phyloP scores from a whole-genome alignment of 2,113 vertebrate genomes.

The Tautogolabrus adspersus region DNA sequence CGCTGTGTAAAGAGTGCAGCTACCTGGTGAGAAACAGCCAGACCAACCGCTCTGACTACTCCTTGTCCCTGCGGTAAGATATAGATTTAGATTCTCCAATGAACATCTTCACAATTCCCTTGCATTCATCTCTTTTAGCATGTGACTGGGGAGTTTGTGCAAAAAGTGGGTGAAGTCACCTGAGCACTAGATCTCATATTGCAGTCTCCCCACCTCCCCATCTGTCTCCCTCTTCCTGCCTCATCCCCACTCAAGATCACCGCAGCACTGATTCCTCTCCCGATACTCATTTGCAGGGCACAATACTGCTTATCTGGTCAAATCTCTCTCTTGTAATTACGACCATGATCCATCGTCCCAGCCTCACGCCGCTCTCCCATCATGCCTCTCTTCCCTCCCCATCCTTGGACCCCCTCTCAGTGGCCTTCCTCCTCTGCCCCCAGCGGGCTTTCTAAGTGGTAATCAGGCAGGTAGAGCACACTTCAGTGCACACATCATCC shows the following conservation, averaged over 20 bases:
- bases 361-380: conserved; percentile 41
- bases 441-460: conserved; percentile 75
- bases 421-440: conserved; percentile 48
- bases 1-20: conserved; percentile 97
- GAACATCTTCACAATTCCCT: conserved; percentile 20
- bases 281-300: conserved; percentile 66
- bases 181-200: conserved; percentile 41
- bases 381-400: conserved; percentile 51
- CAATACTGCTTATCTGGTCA: conserved; percentile 81
- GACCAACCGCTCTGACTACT: conserved; percentile 92
- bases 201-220: conserved; percentile 54
- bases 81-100: neutral
- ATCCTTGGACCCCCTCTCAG: conserved; percentile 50
- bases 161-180: conserved; percentile 37
- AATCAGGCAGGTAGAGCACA: conserved; percentile 84
- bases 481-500: conserved; percentile 79
- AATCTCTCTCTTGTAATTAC: conserved; percentile 80
- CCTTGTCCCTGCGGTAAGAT: conserved; percentile 87
- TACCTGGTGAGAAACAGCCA: conserved; percentile 97
- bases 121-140: conserved; percentile 2
- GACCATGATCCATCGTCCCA: conserved; percentile 60
- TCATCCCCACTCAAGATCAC: conserved; percentile 57
- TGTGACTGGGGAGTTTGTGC: conserved; percentile 8
- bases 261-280: conserved; percentile 63
- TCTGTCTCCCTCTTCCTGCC: conserved; percentile 55